phyloP scores from a whole-genome alignment of 30 jellyfish, hydroid and myxozoan genomes.

The Aurelia aurita complex sp. Pacific region DNA sequence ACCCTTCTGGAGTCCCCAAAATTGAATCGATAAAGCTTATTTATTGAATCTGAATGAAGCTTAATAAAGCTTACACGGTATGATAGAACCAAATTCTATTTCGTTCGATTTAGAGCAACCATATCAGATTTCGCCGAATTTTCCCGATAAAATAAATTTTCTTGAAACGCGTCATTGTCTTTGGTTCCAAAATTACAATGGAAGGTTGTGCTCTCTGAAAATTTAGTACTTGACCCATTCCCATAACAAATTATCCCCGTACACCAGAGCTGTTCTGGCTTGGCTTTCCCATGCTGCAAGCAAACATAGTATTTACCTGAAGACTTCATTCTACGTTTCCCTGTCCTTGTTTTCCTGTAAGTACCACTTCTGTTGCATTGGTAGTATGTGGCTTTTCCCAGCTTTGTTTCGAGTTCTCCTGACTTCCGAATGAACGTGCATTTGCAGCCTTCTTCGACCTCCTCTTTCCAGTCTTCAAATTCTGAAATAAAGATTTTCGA shows the following conservation, averaged over 20 bases:
- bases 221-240: background rate
- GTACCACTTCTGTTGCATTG: slow-evolving; percentile 40
- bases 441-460: slow-evolving; percentile 24
- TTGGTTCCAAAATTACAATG: background rate
- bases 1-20: background rate
- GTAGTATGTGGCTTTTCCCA: slow-evolving; percentile 11
- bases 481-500: slow-evolving; percentile 16
- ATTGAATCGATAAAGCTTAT: background rate
- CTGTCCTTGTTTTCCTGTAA: slow-evolving; percentile 33
- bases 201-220: background rate
- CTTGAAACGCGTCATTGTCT: background rate
- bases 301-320: slow-evolving; percentile 18
- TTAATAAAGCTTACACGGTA: slow-evolving; percentile 12
- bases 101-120: slow-evolving; percentile 4
- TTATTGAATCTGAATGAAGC: background rate
- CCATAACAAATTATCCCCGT: slow-evolving; percentile 2
- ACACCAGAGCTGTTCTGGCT: background rate
- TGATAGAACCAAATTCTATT: background rate
- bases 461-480: slow-evolving; percentile 17
- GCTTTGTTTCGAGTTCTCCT: slow-evolving; percentile 4
- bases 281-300: background rate
- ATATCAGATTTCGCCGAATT: background rate
- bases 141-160: background rate
- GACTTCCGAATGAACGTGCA: slow-evolving; percentile 6
- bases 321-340: slow-evolving; percentile 34